phyloP scores from a whole-genome alignment of 1,140 invertebrate species.

The Paralvinella palmiformis region DNA sequence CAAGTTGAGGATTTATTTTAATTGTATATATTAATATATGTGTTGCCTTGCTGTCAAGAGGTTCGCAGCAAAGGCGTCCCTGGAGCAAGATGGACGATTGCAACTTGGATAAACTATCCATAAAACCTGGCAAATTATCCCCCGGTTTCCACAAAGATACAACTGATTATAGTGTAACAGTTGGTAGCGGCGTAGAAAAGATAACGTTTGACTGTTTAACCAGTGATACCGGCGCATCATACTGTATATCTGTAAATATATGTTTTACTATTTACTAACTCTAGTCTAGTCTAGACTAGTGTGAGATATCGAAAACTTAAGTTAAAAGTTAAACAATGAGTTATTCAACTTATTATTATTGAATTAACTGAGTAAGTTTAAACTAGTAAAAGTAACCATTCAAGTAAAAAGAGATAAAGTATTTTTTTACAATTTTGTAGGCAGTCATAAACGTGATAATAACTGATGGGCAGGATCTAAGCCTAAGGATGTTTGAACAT shows the following conservation, averaged over 20 bases:
- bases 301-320: not conserved
- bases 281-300: not conserved
- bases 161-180: slow-evolving; percentile 38
- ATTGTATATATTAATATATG: no score
- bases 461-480: no score
- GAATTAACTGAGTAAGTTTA: not conserved
- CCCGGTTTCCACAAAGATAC: slow-evolving; percentile 36
- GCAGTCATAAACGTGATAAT: no score
- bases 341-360: not conserved
- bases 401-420: no score
- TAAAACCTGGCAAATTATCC: slow-evolving; percentile 44
- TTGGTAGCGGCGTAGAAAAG: slow-evolving; percentile 38
- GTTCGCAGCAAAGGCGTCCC: no score
- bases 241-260: slow-evolving; percentile 37
- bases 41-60: no score
- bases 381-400: no score
- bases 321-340: not conserved
- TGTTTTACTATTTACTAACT: slow-evolving; percentile 1
- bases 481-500: no score
- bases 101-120: slow-evolving; percentile 39
- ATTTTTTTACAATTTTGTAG: no score
- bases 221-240: slow-evolving; percentile 43
- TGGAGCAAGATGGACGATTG: slow-evolving; percentile 59
- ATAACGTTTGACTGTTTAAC: slow-evolving; percentile 39
- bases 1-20: no score